Percentiles rank a stretch among this genome's conserved stretches.
Conservation (phyloP, 2,797 vertebrate genomes). For the Poecilia gillii region DNA sequence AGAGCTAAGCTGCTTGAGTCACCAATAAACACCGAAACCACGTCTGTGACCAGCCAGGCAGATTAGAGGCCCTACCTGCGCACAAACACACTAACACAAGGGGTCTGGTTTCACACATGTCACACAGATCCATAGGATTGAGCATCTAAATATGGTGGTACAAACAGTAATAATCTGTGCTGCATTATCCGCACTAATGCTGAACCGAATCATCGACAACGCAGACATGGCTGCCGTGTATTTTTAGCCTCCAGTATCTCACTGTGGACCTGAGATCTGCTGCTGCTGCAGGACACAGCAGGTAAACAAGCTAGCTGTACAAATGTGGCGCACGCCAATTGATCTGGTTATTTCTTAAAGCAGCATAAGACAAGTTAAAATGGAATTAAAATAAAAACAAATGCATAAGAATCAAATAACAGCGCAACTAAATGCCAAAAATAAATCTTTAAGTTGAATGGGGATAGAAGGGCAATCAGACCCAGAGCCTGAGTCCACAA, state of each 20-base stretch:
- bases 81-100: background rate
- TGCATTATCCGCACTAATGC: conserved; percentile 50
- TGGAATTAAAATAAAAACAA: background rate
- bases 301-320: background rate
- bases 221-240: conserved; percentile 14
- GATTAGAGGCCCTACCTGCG: conserved; percentile 7
- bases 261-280: conserved; percentile 11
- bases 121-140: conserved; percentile 15
- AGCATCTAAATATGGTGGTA: conserved; percentile 19
- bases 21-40: conserved; percentile 41
- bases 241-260: conserved; percentile 38
- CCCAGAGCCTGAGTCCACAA: background rate
- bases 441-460: background rate
- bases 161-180: conserved; percentile 26
- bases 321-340: background rate
- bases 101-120: conserved; percentile 3
- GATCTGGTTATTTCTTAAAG: background rate
- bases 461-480: background rate
- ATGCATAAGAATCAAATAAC: background rate
- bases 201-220: conserved; percentile 39
- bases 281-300: background rate
- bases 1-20: conserved; percentile 28
- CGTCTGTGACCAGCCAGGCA: conserved; percentile 32
- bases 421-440: background rate
- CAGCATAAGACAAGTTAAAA: background rate